A percentile compares a stretch with the other conserved stretches of the same genome.
These are phyloP conservation scores for Alcedo atthis DNA, from an alignment of 2,797 vertebrate species.

Conservation along the genomic window DNA sequence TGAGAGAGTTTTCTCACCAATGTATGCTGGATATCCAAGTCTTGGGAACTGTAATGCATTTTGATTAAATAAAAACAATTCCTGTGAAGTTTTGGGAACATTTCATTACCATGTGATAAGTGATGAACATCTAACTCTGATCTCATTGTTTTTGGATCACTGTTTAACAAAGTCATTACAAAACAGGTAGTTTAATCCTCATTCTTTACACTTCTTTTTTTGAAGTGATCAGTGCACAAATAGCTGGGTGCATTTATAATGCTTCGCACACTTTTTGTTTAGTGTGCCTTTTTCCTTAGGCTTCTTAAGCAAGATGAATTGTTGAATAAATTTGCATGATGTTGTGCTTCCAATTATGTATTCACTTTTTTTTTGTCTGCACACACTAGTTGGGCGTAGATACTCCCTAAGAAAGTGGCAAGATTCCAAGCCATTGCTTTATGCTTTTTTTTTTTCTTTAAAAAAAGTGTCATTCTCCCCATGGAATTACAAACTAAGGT, in stretches of 20 bases:
- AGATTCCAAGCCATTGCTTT: slow-evolving; percentile 43
- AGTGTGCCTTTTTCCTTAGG: slow-evolving; percentile 31
- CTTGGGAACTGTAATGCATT: background rate
- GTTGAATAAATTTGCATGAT: slow-evolving; percentile 26
- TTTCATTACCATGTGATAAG: background rate
- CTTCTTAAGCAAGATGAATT: slow-evolving; percentile 4
- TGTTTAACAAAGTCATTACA: background rate
- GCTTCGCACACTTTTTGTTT: background rate
- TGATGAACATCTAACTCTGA: background rate
- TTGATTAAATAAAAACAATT: background rate
- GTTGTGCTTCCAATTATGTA: background rate
- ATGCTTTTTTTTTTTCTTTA: background rate
- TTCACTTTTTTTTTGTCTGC: background rate
- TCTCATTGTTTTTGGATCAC: background rate
- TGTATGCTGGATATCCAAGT: background rate
- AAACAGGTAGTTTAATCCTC: background rate
- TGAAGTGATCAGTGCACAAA: background rate
- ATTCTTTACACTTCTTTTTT: background rate
- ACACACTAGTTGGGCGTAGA: background rate
- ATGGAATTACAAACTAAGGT: slow-evolving; percentile 33
- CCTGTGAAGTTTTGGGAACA: background rate
- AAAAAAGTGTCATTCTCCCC: slow-evolving; percentile 2
- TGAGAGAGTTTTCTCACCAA: background rate
- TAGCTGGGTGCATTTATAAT: background rate
- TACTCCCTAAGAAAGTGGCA: slow-evolving; percentile 33